Evolutionary conservation across 2,113 vertebrate genomes (phyloP).

Genomic region (Melanocharis versteri): DNA sequence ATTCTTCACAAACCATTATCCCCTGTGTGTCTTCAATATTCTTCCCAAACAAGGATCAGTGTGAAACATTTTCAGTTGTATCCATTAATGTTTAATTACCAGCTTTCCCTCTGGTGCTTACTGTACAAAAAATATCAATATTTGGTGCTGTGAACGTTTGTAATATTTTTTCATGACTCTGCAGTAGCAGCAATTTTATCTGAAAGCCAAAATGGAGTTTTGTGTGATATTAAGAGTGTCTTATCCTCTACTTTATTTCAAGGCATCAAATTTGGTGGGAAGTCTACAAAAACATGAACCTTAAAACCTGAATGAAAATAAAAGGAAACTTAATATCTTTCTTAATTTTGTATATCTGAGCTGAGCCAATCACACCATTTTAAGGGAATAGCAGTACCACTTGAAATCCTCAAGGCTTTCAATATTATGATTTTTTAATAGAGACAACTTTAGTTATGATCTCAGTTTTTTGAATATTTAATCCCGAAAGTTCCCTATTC

Average conservation of each 20-base stretch:
- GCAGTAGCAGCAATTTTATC: not conserved
- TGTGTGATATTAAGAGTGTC: not conserved
- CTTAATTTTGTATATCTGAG: not conserved
- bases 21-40: not conserved
- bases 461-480: not conserved
- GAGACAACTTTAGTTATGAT: not conserved
- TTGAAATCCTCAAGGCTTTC: not conserved
- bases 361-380: not conserved
- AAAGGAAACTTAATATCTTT: not conserved
- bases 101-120: not conserved
- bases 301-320: not conserved
- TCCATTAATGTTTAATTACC: conserved; percentile 9
- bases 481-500: not conserved
- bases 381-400: not conserved
- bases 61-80: not conserved
- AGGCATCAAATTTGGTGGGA: not conserved
- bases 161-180: not conserved
- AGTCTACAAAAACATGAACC: not conserved
- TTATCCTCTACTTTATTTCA: not conserved
- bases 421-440: not conserved
- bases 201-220: not conserved
- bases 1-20: not conserved
- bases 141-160: not conserved
- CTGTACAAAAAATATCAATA: not conserved
- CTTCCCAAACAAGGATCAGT: not conserved